Base-by-base conservation (phyloP, 2,888 invertebrate genomes). In the Leuctra nigra region DNA sequence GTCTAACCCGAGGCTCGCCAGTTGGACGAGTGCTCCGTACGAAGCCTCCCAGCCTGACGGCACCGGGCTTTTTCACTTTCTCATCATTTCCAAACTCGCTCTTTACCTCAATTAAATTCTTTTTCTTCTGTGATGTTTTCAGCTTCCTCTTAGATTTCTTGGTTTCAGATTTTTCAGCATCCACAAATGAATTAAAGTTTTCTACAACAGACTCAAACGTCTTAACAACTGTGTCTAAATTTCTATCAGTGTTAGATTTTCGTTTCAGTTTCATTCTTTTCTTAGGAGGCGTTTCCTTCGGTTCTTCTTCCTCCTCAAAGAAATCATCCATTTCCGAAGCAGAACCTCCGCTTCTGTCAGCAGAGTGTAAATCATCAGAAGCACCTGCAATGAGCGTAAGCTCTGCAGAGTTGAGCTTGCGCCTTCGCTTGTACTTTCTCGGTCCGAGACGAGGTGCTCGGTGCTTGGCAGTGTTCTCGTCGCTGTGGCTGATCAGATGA, bases 401-500 rank as follows among this genome's bases (percentile, higher is more conserved):
- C 63, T 82, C 82, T 63, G 82, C 80, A 0, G 80, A 78, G 68
- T 86, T 87, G 16, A 87, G 67, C 72, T 88, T 89, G 63, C 88
- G 81, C 54, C 90, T 77, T 0, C 89, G 78, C 68, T 89, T 90
- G 70, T 90, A 90, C 67, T 90, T 90, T 1, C 90, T 76, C 0
- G 86, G 86, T 0, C 83, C 89, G 44, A 82, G 79, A 79, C 87
- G 84, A 0, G 89, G 89, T 65, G 87, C 87, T 46, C 89, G 73
- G 64, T 86, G 85, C 71, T 87, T 76, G 1, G 89, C 90, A 0
- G 91, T 91, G 68, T 91, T 91, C 62, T 86, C 83, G 69, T 91
- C 91, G 66, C 89, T 89, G 67, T 91, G 91, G 66, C 89, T 84
- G 47, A 91, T 90, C 62, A 91, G 78, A 70, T 91, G 91, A 58